Base-by-base conservation (phyloP, 2,797 vertebrate genomes). In the Pelodytes ibericus region DNA sequence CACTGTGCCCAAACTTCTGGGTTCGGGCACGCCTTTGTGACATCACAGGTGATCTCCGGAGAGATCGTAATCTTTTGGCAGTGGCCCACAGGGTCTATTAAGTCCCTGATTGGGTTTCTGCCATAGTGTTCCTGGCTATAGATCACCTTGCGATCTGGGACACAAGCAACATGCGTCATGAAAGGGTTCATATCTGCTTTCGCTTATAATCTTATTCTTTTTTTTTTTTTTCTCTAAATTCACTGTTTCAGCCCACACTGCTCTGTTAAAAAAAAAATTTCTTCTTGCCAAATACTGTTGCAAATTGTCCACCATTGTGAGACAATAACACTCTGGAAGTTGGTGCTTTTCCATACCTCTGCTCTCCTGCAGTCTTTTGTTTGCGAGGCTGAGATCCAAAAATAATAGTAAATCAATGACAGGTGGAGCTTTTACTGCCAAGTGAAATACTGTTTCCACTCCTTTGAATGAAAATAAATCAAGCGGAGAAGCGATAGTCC, bases 371-470 rank as follows among this genome's bases (percentile, higher is more conserved):
- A 26, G n/a, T 39, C 60, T 61, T 30, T 44, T 44, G 57, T 41
- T 69, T 62, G 24, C 39, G 51, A 31, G 67, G 73, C n/a, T 62
- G 26, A 16, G 74, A 56, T 30, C 47, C 66, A 69, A 70, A 75
- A 76, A 51, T 63, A 63, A 76, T 62, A 67, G 31, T 70, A 63
- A 56, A 76, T 76, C 74, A 76, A 63, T 76, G 66, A 70, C 66
- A 70, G 63, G 66, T 51, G 31, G 65, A 3, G 5, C 16, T 44
- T 26, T 47, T 57, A 20, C 15, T 76, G 66, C 66, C 74, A 70
- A 76, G 44, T 22, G 13, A 16, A 30, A 70, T 33, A 70, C 30
- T 56, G 66, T 39, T 61, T 62, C 44, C 41, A 69, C 27, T 26
- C 5, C 56, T 76, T 56, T 70, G 66, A 76, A 56, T 76, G 41